phyloP scores from a whole-genome alignment of 2,797 vertebrate genomes.

The Triplophysa yarkandensis region DNA sequence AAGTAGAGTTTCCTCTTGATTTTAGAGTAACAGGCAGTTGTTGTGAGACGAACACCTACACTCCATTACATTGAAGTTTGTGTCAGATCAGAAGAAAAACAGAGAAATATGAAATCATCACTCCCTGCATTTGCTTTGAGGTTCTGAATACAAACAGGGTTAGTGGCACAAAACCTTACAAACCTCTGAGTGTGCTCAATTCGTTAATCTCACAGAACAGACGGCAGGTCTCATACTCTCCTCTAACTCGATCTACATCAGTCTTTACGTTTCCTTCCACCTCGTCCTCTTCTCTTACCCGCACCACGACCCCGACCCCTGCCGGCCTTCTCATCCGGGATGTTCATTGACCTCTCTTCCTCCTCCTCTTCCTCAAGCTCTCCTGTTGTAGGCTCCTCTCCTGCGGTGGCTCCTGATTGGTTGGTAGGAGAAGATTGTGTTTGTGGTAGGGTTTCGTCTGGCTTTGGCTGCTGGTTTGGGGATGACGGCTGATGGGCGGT shows the following conservation, averaged over 20 bases:
- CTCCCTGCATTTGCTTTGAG: background rate
- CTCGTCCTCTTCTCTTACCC: constrained; percentile 67
- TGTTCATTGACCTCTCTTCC: background rate
- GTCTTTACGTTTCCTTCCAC: constrained; percentile 68
- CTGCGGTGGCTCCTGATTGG: constrained; percentile 45
- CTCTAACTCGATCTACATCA: background rate
- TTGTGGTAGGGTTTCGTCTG: constrained; percentile 35
- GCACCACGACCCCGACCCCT: constrained; percentile 61
- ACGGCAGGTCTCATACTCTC: constrained; percentile 7
- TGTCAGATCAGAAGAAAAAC: background rate
- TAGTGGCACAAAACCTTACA: constrained; percentile 25
- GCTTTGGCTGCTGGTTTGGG: constrained; percentile 17
- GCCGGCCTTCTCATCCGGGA: constrained; percentile 36
- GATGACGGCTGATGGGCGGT: constrained; percentile 11
- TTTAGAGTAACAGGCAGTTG: background rate
- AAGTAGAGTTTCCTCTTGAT: background rate
- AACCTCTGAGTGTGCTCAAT: constrained; percentile 14
- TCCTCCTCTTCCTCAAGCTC: constrained; percentile 49
- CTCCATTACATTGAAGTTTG: too few relatives aligned
- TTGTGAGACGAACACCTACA: background rate
- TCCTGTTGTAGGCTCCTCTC: constrained; percentile 57
- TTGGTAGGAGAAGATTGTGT: constrained; percentile 1
- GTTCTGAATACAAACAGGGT: background rate
- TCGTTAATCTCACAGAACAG: constrained; percentile 5
- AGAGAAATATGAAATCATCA: background rate